Conservation (phyloP, 2,888 invertebrate genomes). For the Sialis lutaria region DNA sequence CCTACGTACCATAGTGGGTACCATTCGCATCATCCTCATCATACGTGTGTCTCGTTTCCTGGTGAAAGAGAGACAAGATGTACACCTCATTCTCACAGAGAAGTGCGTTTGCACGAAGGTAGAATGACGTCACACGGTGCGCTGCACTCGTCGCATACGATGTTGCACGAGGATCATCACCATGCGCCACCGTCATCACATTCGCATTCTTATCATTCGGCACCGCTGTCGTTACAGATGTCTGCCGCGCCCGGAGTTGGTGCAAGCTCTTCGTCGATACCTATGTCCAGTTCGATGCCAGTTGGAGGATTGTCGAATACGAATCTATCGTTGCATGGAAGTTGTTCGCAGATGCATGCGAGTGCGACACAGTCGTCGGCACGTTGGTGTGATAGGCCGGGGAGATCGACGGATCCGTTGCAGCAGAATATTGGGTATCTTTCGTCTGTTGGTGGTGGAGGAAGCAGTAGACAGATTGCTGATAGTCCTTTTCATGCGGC, state of each 20-base stretch:
- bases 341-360: conserved; percentile 18
- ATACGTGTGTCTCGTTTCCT: background rate
- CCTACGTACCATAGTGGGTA: background rate
- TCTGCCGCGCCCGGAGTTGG: background rate
- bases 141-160: background rate
- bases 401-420: conserved; percentile 27
- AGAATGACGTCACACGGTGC: background rate
- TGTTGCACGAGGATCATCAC: background rate
- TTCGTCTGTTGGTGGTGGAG: conserved; percentile 28
- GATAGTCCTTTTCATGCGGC: conserved; percentile 32
- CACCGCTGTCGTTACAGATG: background rate
- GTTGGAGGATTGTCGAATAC: conserved; percentile 15
- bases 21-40: background rate
- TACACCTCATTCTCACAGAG: conserved; percentile 1
- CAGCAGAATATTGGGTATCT: conserved; percentile 27
- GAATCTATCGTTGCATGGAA: conserved; percentile 16
- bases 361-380: conserved; percentile 13
- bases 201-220: background rate
- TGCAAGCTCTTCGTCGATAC: conserved; percentile 4
- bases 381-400: conserved; percentile 17
- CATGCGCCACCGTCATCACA: background rate
- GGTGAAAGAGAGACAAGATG: background rate
- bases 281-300: conserved; percentile 4
- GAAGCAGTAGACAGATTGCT: conserved; percentile 29
- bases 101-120: background rate